Evolutionary conservation across 1,140 invertebrate genomes (phyloP).

Genomic region (Dreissena polymorpha): DNA sequence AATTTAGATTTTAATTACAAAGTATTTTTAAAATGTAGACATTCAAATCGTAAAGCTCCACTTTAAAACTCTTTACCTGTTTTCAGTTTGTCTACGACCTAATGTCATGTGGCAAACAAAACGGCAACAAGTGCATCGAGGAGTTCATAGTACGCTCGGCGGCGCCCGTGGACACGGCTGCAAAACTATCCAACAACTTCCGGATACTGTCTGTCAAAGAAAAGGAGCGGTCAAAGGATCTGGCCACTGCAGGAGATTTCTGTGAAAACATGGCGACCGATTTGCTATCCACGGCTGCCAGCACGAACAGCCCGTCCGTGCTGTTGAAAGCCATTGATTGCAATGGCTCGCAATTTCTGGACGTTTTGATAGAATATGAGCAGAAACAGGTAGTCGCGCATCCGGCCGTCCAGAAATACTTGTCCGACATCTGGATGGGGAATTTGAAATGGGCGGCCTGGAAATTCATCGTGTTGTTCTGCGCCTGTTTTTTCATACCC

Average conservation of each 20-base stretch:
- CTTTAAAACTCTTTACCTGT: constrained; percentile 25
- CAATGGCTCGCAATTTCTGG: constrained; percentile 94
- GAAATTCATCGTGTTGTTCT: constrained; percentile 95
- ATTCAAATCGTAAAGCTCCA: no score
- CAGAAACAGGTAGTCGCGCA: constrained; percentile 93
- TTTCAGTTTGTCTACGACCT: constrained; percentile 97
- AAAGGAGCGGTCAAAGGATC: constrained; percentile 98
- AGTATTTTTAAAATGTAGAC: no score
- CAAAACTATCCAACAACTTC: constrained; percentile 93
- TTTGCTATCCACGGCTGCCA: constrained; percentile 94
- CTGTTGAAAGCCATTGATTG: constrained; percentile 76
- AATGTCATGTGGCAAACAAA: constrained; percentile 98
- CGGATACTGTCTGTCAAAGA: constrained; percentile 91
- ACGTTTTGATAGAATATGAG: constrained; percentile 98
- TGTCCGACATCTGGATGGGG: constrained; percentile 91
- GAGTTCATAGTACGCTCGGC: constrained; percentile 98
- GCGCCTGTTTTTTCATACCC: constrained; percentile 95
- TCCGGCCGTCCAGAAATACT: constrained; percentile 82
- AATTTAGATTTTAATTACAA: no score
- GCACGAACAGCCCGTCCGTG: constrained; percentile 90
- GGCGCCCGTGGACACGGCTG: constrained; percentile 98
- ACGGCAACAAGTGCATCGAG: constrained; percentile 97
- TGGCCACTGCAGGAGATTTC: constrained; percentile 95
- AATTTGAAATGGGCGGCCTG: constrained; percentile 96
- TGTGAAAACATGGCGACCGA: constrained; percentile 99